Conservation (phyloP, 2,113 vertebrate genomes). For the Dasyornis broadbenti region DNA sequence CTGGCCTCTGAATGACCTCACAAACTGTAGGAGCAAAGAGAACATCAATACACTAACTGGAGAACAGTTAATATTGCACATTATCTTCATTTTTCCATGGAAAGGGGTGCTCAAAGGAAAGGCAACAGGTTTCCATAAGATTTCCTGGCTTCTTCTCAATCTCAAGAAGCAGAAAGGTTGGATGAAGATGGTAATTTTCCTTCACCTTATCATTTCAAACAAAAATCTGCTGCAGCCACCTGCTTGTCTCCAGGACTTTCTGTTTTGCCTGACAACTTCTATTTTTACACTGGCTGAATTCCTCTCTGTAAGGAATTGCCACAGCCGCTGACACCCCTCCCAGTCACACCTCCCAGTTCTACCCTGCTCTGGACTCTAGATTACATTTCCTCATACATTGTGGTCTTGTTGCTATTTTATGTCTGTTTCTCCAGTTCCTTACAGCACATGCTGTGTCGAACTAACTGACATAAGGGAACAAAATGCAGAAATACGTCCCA, state of each 20-base stretch:
- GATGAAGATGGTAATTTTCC: not conserved
- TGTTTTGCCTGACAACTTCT: constrained; percentile 41
- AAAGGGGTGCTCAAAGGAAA: not conserved
- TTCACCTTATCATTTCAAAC: not conserved
- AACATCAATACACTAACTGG: not conserved
- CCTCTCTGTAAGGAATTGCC: not conserved
- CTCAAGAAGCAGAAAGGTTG: not conserved
- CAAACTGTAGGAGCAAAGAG: not conserved
- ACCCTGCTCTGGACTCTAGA: not conserved
- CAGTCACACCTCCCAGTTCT: not conserved
- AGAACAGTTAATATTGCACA: not conserved
- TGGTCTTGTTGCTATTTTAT: not conserved
- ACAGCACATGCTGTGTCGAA: not conserved
- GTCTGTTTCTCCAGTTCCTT: not conserved
- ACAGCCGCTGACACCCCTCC: not conserved
- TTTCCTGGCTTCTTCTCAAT: not conserved
- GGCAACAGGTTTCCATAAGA: not conserved
- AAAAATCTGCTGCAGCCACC: constrained; percentile 16
- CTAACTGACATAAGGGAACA: not conserved
- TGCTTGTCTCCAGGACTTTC: not conserved
- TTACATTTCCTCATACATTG: fast-evolving
- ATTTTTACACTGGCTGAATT: constrained; percentile 34
- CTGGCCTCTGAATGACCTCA: not conserved
- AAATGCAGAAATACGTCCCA: not conserved
- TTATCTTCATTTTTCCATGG: not conserved